Conservation (phyloP, 2,113 vertebrate genomes). For the Psilopsiagon aurifrons region DNA sequence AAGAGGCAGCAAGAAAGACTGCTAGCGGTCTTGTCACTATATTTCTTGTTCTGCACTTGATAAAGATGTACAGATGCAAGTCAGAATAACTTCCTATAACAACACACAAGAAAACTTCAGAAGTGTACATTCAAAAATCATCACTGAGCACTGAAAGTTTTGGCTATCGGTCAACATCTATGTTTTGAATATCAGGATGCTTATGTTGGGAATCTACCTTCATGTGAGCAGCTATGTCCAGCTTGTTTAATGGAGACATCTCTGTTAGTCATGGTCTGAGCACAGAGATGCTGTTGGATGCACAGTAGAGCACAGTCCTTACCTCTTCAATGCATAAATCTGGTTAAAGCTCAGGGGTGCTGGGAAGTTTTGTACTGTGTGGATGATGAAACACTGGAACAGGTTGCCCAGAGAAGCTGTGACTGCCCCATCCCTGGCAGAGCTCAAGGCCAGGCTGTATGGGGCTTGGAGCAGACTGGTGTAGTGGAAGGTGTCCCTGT, state of each 20-base stretch:
- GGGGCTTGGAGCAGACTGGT: neutral
- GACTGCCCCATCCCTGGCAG: neutral
- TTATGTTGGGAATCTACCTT: neutral
- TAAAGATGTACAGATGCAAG: neutral
- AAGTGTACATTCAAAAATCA: neutral
- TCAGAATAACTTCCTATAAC: neutral
- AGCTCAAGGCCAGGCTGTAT: neutral
- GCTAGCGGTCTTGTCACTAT: neutral
- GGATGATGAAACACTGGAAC: neutral
- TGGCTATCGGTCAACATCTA: neutral
- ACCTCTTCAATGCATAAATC: neutral
- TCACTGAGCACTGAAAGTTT: neutral
- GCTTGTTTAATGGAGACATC: neutral
- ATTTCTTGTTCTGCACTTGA: neutral
- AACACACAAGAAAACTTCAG: neutral
- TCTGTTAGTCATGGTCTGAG: neutral
- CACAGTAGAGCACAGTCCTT: neutral
- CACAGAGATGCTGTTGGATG: neutral
- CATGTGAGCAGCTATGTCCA: neutral
- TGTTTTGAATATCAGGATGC: neutral
- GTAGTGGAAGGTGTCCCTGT: neutral
- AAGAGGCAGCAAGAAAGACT: neutral
- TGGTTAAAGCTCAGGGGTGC: neutral
- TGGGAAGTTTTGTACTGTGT: neutral
- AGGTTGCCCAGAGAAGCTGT: neutral